Evolutionary conservation across 2,113 vertebrate species (phyloP).

Genomic region (Neotragus pygmaeus): DNA sequence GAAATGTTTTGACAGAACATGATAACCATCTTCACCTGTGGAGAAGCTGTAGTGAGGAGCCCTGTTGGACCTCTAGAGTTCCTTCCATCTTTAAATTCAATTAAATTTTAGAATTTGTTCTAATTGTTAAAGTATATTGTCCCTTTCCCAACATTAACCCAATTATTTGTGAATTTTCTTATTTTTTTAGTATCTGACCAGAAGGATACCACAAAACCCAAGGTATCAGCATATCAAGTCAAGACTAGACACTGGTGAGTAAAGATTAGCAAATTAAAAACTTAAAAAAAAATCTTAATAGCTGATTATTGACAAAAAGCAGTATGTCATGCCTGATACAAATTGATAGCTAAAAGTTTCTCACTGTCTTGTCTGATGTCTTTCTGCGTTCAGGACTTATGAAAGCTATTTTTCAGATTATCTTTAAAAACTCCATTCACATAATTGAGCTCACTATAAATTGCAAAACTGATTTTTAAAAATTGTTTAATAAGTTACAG

Average conservation of each 20-base stretch:
- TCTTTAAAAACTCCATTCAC: not conserved
- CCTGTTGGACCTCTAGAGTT: not conserved
- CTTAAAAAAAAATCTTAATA: not conserved
- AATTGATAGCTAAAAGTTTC: not conserved
- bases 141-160: not conserved
- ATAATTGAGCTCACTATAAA: conserved; percentile 11
- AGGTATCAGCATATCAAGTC: conserved; percentile 91
- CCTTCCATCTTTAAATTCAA: not conserved
- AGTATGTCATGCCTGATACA: not conserved
- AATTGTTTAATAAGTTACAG: not conserved
- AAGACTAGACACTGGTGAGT: conserved; percentile 92
- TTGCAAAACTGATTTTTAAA: not conserved
- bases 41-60: not conserved
- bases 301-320: not conserved
- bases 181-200: conserved; percentile 87
- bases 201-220: conserved; percentile 90
- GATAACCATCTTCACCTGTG: not conserved
- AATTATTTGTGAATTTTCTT: conserved; percentile 53
- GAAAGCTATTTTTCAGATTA: conserved; percentile 13
- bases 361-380: not conserved
- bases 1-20: conserved; percentile 35
- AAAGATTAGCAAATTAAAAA: not conserved
- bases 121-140: not conserved
- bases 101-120: not conserved
- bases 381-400: not conserved